Evolutionary conservation across 2,888 invertebrate genomes (phyloP), one percentile per base, ranked within the genome.

Genomic region (Trichogramma evanescens): DNA sequence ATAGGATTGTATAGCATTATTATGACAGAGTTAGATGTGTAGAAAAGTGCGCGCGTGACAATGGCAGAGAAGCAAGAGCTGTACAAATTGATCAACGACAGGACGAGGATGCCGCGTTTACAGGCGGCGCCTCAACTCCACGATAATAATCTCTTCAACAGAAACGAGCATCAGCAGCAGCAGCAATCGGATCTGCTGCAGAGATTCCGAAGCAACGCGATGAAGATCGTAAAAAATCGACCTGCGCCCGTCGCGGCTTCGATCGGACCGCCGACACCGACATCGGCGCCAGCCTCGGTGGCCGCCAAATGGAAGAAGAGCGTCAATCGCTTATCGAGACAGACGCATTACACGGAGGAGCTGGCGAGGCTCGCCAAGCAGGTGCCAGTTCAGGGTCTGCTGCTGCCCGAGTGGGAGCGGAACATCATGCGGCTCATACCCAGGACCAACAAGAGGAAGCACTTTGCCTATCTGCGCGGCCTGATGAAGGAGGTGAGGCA

Each of bases 401-500:
- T 74, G 26, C 68, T 71, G 9, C 42, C 50, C 4, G 67, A 72
- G 43, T 77, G 76, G 75, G 71, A 74, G 63, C 56, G 65, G 44
- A 70, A 69, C 54, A 75, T 77, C 51, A 60, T 72, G 26, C 65
- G 68, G 39, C 63, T 73, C 45, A 65, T 76, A 58, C 67, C 70
- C 7, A 63, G 56, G 9, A 63, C 54, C 4, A 52, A 67, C 13
- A 68, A 61, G 43, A 67, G 57, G 13, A 71, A 66, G 45, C 69
- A 74, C 61, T 65, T 63, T 4, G 40, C 49, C 4, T 54, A 70
- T 4, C 58, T 75, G 7, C 65, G 69, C 44, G 64, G 56, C 9
- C 61, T 70, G n/a, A 56, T 76, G 42, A 46, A 63, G 1, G 75
- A 77, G 63, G 64, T 71, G 7, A 69, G 66, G 46, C 58, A 70